Evolutionary conservation across 2,797 vertebrate species (phyloP).

Genomic region (Malacoraja senta): DNA sequence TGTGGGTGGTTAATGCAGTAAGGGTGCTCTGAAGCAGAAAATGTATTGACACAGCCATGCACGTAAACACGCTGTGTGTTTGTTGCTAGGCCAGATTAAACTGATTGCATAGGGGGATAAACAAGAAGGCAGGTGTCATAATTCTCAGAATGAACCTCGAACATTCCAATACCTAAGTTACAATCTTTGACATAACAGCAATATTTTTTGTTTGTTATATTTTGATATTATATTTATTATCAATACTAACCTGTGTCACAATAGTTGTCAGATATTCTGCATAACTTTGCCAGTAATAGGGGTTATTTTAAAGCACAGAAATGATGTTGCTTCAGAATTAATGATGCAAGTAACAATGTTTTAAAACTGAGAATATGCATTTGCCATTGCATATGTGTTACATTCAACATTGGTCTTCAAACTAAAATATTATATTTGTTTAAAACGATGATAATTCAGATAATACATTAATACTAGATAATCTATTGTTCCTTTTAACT

Average conservation of each 20-base stretch:
- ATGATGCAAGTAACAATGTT: background rate
- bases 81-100: constrained; percentile 28
- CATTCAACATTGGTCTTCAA: background rate
- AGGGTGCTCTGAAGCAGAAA: constrained; percentile 28
- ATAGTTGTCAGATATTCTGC: background rate
- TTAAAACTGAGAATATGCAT: background rate
- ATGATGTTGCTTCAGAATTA: background rate
- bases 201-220: background rate
- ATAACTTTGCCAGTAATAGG: background rate
- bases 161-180: background rate
- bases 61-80: constrained; percentile 21
- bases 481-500: no score
- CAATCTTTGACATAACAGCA: background rate
- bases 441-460: background rate
- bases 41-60: constrained; percentile 27
- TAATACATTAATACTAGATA: background rate
- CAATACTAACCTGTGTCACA: background rate
- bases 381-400: background rate
- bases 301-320: background rate
- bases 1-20: constrained; percentile 29
- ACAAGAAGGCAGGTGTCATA: constrained; percentile 14
- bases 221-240: background rate
- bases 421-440: background rate
- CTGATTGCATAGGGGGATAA: constrained; percentile 32
- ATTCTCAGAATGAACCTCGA: constrained; percentile 7